A percentile compares a stretch with the other conserved stretches of the same genome.
phyloP scores from a whole-genome alignment of 92 coral and sea anemone species.

The Scolanthus callimorphus region DNA sequence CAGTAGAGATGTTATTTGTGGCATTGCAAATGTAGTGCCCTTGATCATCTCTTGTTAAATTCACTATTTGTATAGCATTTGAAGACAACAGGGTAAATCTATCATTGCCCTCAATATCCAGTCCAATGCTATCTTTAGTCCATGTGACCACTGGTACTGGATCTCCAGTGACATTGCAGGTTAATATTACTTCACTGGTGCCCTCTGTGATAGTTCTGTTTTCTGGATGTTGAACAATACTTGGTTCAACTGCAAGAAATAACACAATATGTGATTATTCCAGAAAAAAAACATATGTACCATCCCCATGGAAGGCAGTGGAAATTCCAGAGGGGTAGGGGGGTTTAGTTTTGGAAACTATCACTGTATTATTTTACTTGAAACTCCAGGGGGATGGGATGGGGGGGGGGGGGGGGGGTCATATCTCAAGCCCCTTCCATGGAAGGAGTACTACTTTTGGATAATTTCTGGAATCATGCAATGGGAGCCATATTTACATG shows the following conservation, averaged over 20 bases:
- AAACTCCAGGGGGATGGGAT: no score
- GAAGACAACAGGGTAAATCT: slow-evolving; percentile 3
- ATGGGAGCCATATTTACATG: no score
- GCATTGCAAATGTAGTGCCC: slow-evolving; percentile 19
- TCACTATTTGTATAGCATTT: slow-evolving; percentile 9
- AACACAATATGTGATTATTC: no score
- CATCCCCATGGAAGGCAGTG: no score
- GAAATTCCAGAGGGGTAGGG: no score
- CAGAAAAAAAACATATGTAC: no score
- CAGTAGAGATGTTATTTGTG: slow-evolving; percentile 3
- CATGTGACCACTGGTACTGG: slow-evolving; percentile 34
- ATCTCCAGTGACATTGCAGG: slow-evolving; percentile 34
- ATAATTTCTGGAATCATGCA: no score
- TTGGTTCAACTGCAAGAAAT: neutral
- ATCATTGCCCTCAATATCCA: slow-evolving; percentile 1
- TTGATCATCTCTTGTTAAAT: slow-evolving; percentile 10
- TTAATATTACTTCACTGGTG: slow-evolving; percentile 14
- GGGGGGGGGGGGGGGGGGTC: no score
- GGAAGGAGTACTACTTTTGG: no score
- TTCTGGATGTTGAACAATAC: slow-evolving; percentile 9
- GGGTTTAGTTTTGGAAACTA: no score
- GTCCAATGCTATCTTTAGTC: slow-evolving; percentile 16
- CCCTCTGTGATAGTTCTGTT: slow-evolving; percentile 14
- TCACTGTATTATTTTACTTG: no score
- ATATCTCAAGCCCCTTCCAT: no score